Evolutionary conservation across 1,140 invertebrate genomes (phyloP), one percentile per base, ranked within the genome.

Genomic region (Rhyacophila brunnea): DNA sequence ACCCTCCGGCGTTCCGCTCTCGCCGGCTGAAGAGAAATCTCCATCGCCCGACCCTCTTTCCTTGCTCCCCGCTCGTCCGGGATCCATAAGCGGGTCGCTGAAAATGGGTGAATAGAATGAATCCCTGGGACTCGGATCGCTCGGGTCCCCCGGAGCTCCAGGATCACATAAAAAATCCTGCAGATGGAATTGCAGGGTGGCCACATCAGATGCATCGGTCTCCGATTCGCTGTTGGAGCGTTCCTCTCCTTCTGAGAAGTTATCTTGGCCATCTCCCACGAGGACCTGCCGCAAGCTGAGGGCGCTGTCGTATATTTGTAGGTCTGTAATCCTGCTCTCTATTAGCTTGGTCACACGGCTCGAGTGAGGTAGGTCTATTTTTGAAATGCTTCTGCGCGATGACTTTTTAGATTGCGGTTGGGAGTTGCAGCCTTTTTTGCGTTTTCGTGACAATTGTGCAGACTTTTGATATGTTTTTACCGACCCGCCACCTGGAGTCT

Each of bases 1-100:
- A 79, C 75, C 77, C 77, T 59, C 56, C 44, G 11, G 18, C 10
- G 36, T 13, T 48, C 35, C 46, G 38, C n/a, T 40, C 4, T 40
- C 11, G 11, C 38, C 11, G 4, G 38, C 38, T 28, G 23, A 28
- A 3, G 9, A 46, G 23, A 46, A 15, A 28, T 34, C 15, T 55
- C 46, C 52, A 36, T 55, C 17, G 5, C 36, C 17, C 43, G 38
- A 13, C 35, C 36, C 17, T 17, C 49, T 13, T 11, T 17, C 47
- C 15, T 4, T 13, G 11, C n/a, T 40, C 38, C 38, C 38, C 13
- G 32, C 23, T 40, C 11, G 11, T n/a, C 38, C 15, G 23, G 9
- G 9, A 3, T 28, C 23, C 23, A 28, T 15, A 9, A 28, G 23
- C 23, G 23, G 23, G 9, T 28, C 23, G 9, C 17, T 52, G 19